Conservation (phyloP, 2,888 invertebrate genomes). For the Cheilosia vulpina region DNA sequence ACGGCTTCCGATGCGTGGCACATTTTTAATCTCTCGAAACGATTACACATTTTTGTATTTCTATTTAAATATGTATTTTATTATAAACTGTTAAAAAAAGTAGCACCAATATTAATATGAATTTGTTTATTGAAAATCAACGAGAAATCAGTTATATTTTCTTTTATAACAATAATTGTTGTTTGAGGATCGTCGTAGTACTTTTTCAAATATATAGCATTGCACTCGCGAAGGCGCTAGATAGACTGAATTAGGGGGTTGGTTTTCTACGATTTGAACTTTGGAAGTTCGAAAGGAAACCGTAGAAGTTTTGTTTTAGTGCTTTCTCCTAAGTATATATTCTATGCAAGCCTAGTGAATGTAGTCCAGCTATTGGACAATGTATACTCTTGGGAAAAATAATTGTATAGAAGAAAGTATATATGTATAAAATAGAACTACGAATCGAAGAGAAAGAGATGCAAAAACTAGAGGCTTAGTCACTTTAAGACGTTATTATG, state of each 20-base stretch:
- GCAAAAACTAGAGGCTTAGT: slow-evolving; percentile 44
- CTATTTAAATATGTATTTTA: neutral
- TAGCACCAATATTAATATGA: slow-evolving; percentile 9
- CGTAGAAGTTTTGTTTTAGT: slow-evolving; percentile 77
- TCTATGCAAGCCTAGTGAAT: slow-evolving; percentile 65
- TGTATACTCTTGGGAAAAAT: slow-evolving; percentile 42
- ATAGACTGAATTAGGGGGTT: slow-evolving; percentile 81
- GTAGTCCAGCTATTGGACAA: slow-evolving; percentile 65
- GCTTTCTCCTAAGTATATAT: slow-evolving; percentile 66
- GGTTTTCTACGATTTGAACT: slow-evolving; percentile 79
- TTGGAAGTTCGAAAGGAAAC: slow-evolving; percentile 80
- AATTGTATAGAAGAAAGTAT: neutral
- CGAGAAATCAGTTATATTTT: slow-evolving; percentile 32
- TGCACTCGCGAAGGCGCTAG: slow-evolving; percentile 77
- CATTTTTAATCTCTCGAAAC: slow-evolving; percentile 60
- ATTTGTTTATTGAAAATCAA: neutral
- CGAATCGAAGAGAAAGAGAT: slow-evolving; percentile 22
- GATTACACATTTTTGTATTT: slow-evolving; percentile 31
- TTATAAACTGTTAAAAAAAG: neutral
- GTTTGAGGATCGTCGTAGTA: slow-evolving; percentile 29
- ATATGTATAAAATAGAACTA: slow-evolving; percentile 28
- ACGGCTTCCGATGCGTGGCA: slow-evolving; percentile 70
- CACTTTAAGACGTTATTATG: slow-evolving; percentile 35
- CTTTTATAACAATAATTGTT: slow-evolving; percentile 12
- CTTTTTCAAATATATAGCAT: slow-evolving; percentile 28